Evolutionary conservation across 2,797 vertebrate species (phyloP), one percentile per base, ranked within the genome.

Genomic region (Sebastes nivosus): DNA sequence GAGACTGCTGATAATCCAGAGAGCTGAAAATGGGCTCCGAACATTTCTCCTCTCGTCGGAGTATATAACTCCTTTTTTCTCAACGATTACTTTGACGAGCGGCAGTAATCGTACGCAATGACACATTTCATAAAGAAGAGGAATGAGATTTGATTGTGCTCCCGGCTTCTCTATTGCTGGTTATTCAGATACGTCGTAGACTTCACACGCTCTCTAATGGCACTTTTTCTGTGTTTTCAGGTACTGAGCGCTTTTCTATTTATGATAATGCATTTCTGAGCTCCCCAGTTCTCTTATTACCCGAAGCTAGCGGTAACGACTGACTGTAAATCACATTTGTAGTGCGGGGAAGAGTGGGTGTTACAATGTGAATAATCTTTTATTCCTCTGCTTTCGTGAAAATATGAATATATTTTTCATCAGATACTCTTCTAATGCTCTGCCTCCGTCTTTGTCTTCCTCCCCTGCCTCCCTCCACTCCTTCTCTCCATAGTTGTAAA

Each of bases 311-410:
- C 63, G 72, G 81, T 87, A 85, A 90, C 71, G 73, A 77, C 79
- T 67, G 77, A 80, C 73, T 78, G 82, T 87, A 92, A 90, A 92
- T 93, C 87, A 82, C 83, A 90, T 91, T 84, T 90, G 85, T 74
- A 82, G 72, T 36, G 79, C 68, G 38, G 55, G 80, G 75, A 77
- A 57, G 82, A 85, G 88, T 84, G 87, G 87, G 89, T 77, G 87
- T 86, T 64, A 8, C 72, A 78, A 87, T 67, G 69, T 67, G 76
- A 85, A 80, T 67, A 81, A 87, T 85, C 67, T 86, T 82, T 86
- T 85, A 86, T 92, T 79, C 52, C 63, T 75, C 73, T 46, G 73
- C 77, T 65, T 80, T 18, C 0, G n/a, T 32, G 30, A 42, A 87
- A 84, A 88, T 84, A 80, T 79, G 65, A 85, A 77, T 54, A 14